Evolutionary conservation across 1,140 invertebrate genomes (phyloP).

Genomic region (Philopotamus ludificatus): DNA sequence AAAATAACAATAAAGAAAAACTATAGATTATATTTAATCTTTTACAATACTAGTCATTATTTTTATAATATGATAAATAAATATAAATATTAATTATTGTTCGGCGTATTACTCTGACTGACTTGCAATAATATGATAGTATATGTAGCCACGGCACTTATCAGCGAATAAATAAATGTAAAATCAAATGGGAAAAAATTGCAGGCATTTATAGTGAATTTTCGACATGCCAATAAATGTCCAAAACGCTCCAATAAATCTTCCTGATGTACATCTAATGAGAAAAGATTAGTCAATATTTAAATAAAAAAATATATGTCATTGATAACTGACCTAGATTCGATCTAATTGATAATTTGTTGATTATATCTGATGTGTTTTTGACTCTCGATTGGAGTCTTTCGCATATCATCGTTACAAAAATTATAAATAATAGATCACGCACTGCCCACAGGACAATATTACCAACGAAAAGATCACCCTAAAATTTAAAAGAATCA

Average conservation of each 20-base stretch:
- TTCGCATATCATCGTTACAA: constrained; percentile 21
- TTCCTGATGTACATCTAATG: constrained; percentile 31
- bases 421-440: background rate
- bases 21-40: background rate
- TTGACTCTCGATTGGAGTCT: background rate
- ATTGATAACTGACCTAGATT: constrained; percentile 29
- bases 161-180: constrained; percentile 32
- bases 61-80: background rate
- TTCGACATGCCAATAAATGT: constrained; percentile 33
- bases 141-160: constrained; percentile 31
- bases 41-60: background rate
- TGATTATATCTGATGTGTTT: background rate
- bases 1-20: background rate
- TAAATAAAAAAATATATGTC: constrained; percentile 4
- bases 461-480: constrained; percentile 9
- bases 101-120: background rate
- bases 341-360: constrained; percentile 35
- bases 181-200: constrained; percentile 38
- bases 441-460: constrained; percentile 25
- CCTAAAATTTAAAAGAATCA: constrained; percentile 10
- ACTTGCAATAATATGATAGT: constrained; percentile 34
- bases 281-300: constrained; percentile 9
- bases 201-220: constrained; percentile 34
- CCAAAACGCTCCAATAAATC: constrained; percentile 36
- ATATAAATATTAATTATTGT: background rate